Base-by-base conservation (phyloP, 2,113 vertebrate species). In the Castor canadensis region DNA sequence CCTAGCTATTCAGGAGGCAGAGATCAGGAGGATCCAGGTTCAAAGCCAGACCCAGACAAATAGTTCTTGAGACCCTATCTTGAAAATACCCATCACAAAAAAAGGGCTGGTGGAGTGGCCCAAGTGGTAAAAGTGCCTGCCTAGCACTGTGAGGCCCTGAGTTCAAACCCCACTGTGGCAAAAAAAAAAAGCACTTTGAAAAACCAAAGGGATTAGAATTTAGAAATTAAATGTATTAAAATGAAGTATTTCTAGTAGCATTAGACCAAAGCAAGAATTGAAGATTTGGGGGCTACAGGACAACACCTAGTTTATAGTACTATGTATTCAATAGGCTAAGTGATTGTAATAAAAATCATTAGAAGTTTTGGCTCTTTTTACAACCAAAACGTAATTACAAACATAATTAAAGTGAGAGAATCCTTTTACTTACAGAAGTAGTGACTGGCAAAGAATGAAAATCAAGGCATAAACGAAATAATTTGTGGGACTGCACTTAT, bases 181-280 rank as follows among this genome's bases (percentile, higher is more conserved):
- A 54, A 54, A 54, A 54, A 54, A 54, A 54, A 54, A 54, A 54
- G 16, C 1, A 91, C 38, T 96, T 87, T 91, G 30, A 73, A 72
- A 90, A 95, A 84, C 20, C 43, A 77, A 89, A 52, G 49, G 40
- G 20, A 60, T 71, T 89, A 77, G n/a, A 43, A 66, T 75, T 91
- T 86, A 76, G 35, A 52, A 89, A 88, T 72, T 69, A 86, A 91
- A 89, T 26, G 22, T 45, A 73, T 88, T 84, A 80, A 96, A 90
- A 72, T 43, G 4, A 93, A 86, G 9, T 76, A 92, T 83, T 96
- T 89, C 58, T 86, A 66, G 40, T 28, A 89, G 60, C 87, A 84
- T 71, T 75, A 94, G 32, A 45, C 26, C 86, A 88, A 89, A 96
- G 52, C 40, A 93, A 83, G 32, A 73, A 87, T 1, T 56, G 52